Conservation (phyloP, 2,113 vertebrate species). For the Elachura formosa region DNA sequence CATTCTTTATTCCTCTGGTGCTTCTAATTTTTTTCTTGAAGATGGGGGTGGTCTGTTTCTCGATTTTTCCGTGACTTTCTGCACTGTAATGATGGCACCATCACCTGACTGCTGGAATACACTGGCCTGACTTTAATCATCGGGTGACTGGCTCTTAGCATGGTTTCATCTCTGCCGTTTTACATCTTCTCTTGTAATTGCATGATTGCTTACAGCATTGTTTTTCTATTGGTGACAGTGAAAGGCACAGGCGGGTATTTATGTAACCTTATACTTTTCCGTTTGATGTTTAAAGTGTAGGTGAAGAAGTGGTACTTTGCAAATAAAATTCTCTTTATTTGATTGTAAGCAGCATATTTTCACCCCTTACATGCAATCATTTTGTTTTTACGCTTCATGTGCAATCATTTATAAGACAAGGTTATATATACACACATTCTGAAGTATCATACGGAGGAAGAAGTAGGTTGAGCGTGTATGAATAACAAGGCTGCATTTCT, state of each 20-base stretch:
- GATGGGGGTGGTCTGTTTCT: slow-evolving; percentile 49
- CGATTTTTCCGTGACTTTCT: slow-evolving; percentile 61
- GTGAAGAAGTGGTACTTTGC: neutral
- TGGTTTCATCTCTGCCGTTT: slow-evolving; percentile 50
- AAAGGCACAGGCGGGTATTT: neutral
- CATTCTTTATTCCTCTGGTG: neutral
- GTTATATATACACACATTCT: neutral
- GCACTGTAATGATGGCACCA: slow-evolving; percentile 57
- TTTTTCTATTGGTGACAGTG: slow-evolving; percentile 45
- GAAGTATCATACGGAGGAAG: slow-evolving; percentile 1
- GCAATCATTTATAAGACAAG: neutral
- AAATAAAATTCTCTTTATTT: neutral
- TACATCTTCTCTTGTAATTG: slow-evolving; percentile 45
- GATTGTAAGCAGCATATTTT: neutral
- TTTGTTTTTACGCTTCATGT: neutral
- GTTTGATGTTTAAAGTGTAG: neutral
- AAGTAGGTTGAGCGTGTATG: slow-evolving; percentile 51
- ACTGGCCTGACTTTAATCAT: slow-evolving; percentile 66
- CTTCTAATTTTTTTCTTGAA: slow-evolving; percentile 44
- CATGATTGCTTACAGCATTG: slow-evolving; percentile 35
- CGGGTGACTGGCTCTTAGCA: slow-evolving; percentile 35
- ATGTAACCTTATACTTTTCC: slow-evolving; percentile 8
- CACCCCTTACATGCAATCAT: neutral
- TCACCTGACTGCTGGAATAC: slow-evolving; percentile 64
- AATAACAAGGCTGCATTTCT: slow-evolving; percentile 55